Base-by-base conservation (phyloP, 2,113 vertebrate genomes). In the Atrichornis clamosus region DNA sequence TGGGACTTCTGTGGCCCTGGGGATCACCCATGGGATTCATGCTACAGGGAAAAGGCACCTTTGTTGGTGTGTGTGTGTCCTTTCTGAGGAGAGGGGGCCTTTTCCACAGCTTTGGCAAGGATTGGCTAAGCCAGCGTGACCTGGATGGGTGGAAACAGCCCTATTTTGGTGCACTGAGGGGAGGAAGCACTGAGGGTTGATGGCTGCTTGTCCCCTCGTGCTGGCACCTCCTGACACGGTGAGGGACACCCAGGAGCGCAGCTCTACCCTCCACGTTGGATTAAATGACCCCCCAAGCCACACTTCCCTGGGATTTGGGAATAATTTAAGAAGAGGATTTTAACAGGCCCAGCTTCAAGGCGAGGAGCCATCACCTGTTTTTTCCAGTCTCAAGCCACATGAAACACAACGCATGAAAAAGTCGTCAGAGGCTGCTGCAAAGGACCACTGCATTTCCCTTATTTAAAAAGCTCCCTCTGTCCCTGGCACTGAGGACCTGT, bases 401-500 rank as follows among this genome's bases (percentile, higher is more conserved):
- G 62, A 73, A 86, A 94, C 0, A 2, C 17, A 80, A 39, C 1
- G 13, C 52, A 39, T 73, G 52, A 58, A 91, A 68, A 89, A 81
- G 60, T 37, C 18, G 1, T 88, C 78, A 55, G 59, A 1, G 10
- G 50, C 53, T 88, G 53, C 87, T 90, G 76, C 5, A 4, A 49
- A 84, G 72, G 50, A 84, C 58, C 11, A 13, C 59, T 62, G 65
- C 2, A 4, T 39, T 62, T 41, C 46, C 32, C 19, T 62, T 13
- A 81, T 70, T 63, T 37, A 81, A 95, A 92, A 90, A 65, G 87
- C 69, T 72, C 37, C 53, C 56, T 95, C 83, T 91, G 72, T 94
- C 70, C 87, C 69, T n/a, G 17, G 82, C 74, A 47, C 84, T 35
- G 70, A 97, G 69, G 2, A 9, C 62, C 27, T 68, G 75, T 87